Conservation (phyloP, 2,888 invertebrate genomes). For the Meliscaeva auricollis region DNA sequence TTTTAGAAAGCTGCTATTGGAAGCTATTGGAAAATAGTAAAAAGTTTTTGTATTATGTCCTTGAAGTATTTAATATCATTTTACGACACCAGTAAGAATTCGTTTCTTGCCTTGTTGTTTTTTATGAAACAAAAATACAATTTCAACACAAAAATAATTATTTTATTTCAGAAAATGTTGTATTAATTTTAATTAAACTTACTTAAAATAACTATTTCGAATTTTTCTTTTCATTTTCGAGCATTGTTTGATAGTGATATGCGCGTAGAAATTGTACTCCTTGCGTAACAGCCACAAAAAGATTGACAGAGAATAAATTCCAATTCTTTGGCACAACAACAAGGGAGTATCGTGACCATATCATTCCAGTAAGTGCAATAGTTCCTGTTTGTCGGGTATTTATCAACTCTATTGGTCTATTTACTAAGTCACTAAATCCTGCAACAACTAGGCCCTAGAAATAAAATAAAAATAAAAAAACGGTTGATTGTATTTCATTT, state of each 20-base stretch:
- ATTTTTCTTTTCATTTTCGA: neutral
- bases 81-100: no score
- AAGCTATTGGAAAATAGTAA: no score
- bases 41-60: no score
- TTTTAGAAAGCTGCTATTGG: no score
- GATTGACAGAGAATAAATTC: constrained; percentile 96
- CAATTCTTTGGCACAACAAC: constrained; percentile 98
- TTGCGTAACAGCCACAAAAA: constrained; percentile 95
- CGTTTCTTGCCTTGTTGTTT: no score
- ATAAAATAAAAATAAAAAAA: constrained; percentile 80
- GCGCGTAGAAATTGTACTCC: constrained; percentile 91
- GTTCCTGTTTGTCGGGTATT: constrained; percentile 92
- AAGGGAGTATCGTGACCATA: constrained; percentile 97
- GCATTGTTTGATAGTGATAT: constrained; percentile 64
- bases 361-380: constrained; percentile 92
- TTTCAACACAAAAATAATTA: no score
- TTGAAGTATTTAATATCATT: no score
- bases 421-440: constrained; percentile 91
- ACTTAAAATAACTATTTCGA: neutral
- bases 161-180: no score
- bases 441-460: constrained; percentile 90
- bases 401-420: constrained; percentile 93
- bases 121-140: no score
- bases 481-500: no score
- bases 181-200: neutral